phyloP scores from a whole-genome alignment of 2,113 vertebrate genomes.

The Tragelaphus imberbis region DNA sequence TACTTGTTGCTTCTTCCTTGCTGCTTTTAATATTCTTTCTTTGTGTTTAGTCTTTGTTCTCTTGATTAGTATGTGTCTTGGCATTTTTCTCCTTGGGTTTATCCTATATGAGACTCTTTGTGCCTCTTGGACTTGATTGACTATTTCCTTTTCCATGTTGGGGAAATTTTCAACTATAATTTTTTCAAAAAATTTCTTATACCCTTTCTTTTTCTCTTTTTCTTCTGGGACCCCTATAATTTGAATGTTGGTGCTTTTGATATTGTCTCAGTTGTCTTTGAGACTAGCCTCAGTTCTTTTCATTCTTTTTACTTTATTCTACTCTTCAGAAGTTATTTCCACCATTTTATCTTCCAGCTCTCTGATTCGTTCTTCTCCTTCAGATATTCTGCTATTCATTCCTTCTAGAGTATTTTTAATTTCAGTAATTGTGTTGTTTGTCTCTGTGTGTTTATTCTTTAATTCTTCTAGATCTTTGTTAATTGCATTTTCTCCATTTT shows the following conservation, averaged over 20 bases:
- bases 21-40: neutral
- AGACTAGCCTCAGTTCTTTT: neutral
- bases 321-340: neutral
- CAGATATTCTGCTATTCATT: neutral
- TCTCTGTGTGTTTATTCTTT: neutral
- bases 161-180: neutral
- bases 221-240: neutral
- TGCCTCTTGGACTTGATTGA: neutral
- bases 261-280: neutral
- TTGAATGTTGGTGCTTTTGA: neutral
- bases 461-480: neutral
- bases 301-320: neutral
- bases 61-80: neutral
- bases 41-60: neutral
- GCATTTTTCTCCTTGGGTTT: neutral
- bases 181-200: neutral
- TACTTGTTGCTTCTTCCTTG: neutral
- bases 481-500: neutral
- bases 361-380: neutral
- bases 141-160: neutral
- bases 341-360: neutral
- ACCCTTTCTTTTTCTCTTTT: neutral
- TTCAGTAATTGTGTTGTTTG: neutral
- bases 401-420: neutral
- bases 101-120: neutral